Percentiles rank a stretch among this genome's conserved stretches.
phyloP scores from a whole-genome alignment of 2,888 invertebrate species.

The Hirtodrosophila histrioides region DNA sequence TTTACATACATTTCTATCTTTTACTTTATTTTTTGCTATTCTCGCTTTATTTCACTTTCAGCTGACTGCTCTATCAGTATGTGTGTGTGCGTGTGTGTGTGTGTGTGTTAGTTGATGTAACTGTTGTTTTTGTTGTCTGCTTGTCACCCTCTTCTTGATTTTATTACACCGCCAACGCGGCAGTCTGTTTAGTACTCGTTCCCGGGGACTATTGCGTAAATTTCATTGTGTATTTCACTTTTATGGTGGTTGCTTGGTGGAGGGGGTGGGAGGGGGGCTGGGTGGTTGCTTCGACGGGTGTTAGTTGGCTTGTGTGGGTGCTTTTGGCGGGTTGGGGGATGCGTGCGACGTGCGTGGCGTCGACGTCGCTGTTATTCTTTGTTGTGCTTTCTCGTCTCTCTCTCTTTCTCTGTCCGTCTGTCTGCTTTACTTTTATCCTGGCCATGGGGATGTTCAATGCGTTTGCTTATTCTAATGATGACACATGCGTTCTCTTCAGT shows the following conservation, averaged over 20 bases:
- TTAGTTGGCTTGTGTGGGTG: conserved; percentile 24
- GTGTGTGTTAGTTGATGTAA: conserved; percentile 37
- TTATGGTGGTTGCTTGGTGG: conserved; percentile 69
- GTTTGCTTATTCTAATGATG: conserved; percentile 73
- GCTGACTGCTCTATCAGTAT: conserved; percentile 64
- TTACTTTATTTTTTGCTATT: conserved; percentile 11
- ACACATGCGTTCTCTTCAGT: conserved; percentile 67
- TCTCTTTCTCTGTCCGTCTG: conserved; percentile 8
- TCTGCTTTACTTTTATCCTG: conserved; percentile 58
- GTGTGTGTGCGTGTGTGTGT: conserved; percentile 14
- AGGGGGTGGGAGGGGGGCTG: conserved; percentile 5
- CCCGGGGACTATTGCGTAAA: conserved; percentile 71
- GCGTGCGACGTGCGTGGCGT: conserved; percentile 61
- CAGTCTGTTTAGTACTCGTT: conserved; percentile 67
- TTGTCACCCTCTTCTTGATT: conserved; percentile 77
- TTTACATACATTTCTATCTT: conserved; percentile 58
- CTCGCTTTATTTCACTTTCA: conserved; percentile 53
- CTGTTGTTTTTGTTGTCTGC: conserved; percentile 62
- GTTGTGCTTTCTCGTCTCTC: conserved; percentile 52
- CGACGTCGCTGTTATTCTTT: conserved; percentile 49
- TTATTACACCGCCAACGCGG: conserved; percentile 71
- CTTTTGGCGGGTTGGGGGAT: conserved; percentile 26
- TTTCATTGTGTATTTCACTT: conserved; percentile 78
- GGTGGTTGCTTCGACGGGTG: conserved; percentile 4
- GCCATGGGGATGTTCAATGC: conserved; percentile 61